Percentiles rank a stretch among this genome's conserved stretches.
phyloP scores from a whole-genome alignment of 2,888 invertebrate species.

The Anticlea derivata region DNA sequence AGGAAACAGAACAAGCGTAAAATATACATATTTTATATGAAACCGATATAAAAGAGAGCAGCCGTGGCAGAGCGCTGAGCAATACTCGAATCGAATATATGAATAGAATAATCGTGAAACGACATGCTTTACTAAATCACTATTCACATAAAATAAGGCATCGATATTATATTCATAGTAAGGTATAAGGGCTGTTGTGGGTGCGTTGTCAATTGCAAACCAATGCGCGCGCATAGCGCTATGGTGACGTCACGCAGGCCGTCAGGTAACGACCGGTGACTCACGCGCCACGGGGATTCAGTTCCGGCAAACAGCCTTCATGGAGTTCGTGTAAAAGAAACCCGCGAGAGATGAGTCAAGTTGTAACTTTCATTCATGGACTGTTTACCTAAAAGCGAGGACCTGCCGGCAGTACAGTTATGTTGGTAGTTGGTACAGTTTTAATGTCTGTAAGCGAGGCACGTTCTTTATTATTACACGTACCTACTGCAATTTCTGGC shows the following conservation, averaged over 20 bases:
- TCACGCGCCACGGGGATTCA: constrained; percentile 35
- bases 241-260: constrained; percentile 56
- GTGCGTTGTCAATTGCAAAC: constrained; percentile 21
- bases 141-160: constrained; percentile 10
- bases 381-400: constrained; percentile 23
- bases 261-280: constrained; percentile 36
- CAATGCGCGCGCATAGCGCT: constrained; percentile 57
- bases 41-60: no score
- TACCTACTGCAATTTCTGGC: not conserved
- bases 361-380: constrained; percentile 40
- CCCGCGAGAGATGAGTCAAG: constrained; percentile 39
- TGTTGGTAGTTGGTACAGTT: constrained; percentile 5
- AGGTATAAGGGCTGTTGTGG: constrained; percentile 5
- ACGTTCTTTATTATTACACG: not conserved
- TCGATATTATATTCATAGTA: constrained; percentile 4
- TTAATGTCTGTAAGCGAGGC: constrained; percentile 4
- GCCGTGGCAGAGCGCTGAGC: no score
- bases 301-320: constrained; percentile 45
- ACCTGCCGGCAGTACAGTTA: constrained; percentile 5
- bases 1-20: no score
- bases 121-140: not conserved
- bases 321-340: constrained; percentile 35
- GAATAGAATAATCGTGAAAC: no score
- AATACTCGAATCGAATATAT: no score
- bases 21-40: no score